Evolutionary conservation across 2,797 vertebrate species (phyloP).

Genomic region (Molothrus aeneus): DNA sequence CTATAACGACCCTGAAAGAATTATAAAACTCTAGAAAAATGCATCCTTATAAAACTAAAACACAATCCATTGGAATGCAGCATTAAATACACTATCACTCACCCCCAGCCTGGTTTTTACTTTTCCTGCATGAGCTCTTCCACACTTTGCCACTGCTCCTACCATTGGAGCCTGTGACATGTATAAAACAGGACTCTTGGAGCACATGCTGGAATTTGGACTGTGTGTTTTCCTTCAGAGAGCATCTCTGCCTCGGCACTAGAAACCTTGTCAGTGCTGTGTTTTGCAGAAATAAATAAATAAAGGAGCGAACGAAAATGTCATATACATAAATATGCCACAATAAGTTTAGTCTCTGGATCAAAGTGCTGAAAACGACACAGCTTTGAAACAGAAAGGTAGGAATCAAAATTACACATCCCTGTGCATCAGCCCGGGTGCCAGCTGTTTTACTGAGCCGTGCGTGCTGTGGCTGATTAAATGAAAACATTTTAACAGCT

Average conservation of each 20-base stretch:
- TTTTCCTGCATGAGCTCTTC: not conserved
- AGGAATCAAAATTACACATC: slow-evolving; percentile 27
- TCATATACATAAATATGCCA: slow-evolving; percentile 61
- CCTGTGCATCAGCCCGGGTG: not conserved
- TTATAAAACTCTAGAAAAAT: not conserved
- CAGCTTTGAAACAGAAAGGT: slow-evolving; percentile 52
- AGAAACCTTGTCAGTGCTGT: not conserved
- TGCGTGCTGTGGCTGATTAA: not conserved
- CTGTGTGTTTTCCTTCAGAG: not conserved
- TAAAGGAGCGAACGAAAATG: slow-evolving; percentile 42
- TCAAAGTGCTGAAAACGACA: slow-evolving; percentile 43
- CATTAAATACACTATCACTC: not conserved
- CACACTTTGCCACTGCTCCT: not conserved
- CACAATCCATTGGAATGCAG: not conserved
- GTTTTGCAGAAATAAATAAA: slow-evolving; percentile 50
- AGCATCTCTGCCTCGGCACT: not conserved
- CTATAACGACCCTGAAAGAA: not conserved
- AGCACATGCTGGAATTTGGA: not conserved
- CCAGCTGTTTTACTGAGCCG: slow-evolving; percentile 15
- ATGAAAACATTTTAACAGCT: slow-evolving; percentile 35
- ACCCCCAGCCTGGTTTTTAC: not conserved
- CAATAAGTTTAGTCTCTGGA: slow-evolving; percentile 36
- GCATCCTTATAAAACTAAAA: not conserved
- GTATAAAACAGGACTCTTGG: not conserved
- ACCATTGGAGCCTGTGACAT: not conserved